Evolutionary conservation across 2,888 invertebrate genomes (phyloP).

Genomic region (Palloptera scutellata): DNA sequence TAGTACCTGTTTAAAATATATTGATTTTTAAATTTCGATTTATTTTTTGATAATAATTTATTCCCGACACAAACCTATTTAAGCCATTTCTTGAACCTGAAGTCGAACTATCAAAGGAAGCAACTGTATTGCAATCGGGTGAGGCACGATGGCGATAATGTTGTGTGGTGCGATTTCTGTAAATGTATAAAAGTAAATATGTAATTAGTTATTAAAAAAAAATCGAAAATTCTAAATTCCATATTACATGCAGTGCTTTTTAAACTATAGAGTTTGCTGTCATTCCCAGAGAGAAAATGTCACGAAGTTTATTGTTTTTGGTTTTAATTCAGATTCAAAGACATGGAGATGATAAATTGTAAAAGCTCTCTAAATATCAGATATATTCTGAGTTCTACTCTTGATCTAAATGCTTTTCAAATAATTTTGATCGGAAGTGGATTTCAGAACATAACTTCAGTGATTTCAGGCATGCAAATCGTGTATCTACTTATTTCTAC

Average conservation of each 20-base stretch:
- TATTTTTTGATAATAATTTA: neutral
- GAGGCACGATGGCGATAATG: slow-evolving; percentile 89
- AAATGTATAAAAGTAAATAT: slow-evolving; percentile 17
- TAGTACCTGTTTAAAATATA: slow-evolving; percentile 69
- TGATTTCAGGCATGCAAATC: no score
- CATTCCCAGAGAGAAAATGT: no score
- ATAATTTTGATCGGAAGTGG: no score
- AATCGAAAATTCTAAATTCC: no score
- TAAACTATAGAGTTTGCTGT: neutral
- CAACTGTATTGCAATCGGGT: slow-evolving; percentile 90
- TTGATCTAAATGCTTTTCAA: no score
- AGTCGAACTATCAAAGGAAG: slow-evolving; percentile 87
- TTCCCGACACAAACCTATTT: slow-evolving; percentile 68
- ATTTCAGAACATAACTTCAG: no score
- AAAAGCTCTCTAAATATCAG: no score
- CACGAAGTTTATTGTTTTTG: no score
- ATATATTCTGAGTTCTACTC: no score
- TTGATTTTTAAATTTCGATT: neutral
- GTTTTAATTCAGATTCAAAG: no score
- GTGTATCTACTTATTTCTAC: no score
- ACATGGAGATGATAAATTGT: no score
- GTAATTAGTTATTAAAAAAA: neutral
- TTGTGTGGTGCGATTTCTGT: slow-evolving; percentile 81
- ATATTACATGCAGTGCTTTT: neutral
- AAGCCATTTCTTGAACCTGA: slow-evolving; percentile 85